Conservation (phyloP, 2,888 invertebrate genomes). For the Metellina segmentata region DNA sequence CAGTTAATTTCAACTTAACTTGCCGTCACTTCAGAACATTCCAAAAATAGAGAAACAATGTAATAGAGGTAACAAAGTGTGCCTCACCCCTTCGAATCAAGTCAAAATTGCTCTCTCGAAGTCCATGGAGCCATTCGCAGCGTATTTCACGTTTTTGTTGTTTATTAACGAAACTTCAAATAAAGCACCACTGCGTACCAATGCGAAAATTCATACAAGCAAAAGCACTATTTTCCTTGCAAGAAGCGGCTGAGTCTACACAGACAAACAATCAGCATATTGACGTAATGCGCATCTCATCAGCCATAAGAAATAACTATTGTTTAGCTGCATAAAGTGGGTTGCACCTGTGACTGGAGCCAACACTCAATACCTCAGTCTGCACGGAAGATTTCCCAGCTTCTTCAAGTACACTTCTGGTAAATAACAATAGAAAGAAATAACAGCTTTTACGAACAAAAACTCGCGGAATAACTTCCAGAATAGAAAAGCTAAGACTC, state of each 20-base stretch:
- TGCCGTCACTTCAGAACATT: too few relatives aligned
- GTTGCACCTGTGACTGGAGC: slow-evolving; percentile 57
- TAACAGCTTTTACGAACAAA: too few relatives aligned
- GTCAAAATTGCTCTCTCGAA: too few relatives aligned
- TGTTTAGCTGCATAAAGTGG: slow-evolving; percentile 61
- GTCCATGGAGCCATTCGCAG: background rate
- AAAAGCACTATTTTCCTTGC: slow-evolving; percentile 52
- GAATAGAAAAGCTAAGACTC: too few relatives aligned
- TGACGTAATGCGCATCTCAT: slow-evolving; percentile 69
- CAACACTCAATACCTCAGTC: slow-evolving; percentile 18
- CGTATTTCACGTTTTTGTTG: slow-evolving; percentile 10
- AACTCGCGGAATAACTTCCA: too few relatives aligned
- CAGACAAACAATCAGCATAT: slow-evolving; percentile 72
- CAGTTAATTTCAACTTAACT: too few relatives aligned
- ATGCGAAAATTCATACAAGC: slow-evolving; percentile 32
- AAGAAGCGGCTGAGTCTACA: slow-evolving; percentile 62
- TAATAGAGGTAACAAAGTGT: too few relatives aligned
- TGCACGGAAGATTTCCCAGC: background rate
- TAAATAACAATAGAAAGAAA: too few relatives aligned
- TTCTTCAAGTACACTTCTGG: too few relatives aligned
- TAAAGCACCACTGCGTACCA: background rate
- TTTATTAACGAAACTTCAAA: slow-evolving; percentile 16
- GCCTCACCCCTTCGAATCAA: too few relatives aligned
- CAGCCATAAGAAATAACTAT: slow-evolving; percentile 55
- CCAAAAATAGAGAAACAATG: too few relatives aligned